phyloP scores from a whole-genome alignment of 2,113 vertebrate genomes.

The Apeltes quadracus region DNA sequence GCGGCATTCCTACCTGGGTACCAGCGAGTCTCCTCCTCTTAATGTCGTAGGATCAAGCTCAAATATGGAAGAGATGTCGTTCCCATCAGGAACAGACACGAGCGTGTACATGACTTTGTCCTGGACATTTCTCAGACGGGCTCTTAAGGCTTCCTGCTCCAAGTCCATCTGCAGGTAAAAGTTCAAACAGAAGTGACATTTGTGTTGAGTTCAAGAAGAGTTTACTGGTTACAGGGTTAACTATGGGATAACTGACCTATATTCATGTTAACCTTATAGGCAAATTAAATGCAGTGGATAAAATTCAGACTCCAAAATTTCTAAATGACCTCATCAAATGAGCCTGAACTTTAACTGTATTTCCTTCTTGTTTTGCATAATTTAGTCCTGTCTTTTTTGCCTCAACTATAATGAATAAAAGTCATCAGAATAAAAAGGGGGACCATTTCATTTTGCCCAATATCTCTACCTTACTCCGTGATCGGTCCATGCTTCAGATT shows the following conservation, averaged over 20 bases:
- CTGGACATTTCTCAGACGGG: constrained; percentile 80
- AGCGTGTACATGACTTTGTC: constrained; percentile 96
- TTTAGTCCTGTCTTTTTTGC: not conserved
- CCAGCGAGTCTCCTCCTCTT: constrained; percentile 95
- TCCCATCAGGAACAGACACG: constrained; percentile 96
- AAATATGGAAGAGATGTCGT: constrained; percentile 98
- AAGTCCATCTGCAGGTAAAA: constrained; percentile 85
- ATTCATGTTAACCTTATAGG: not conserved
- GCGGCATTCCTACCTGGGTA: constrained; percentile 87
- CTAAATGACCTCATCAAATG: not conserved
- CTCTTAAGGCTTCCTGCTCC: constrained; percentile 87
- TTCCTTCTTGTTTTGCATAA: not conserved
- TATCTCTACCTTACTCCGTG: not conserved
- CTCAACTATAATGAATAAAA: not conserved
- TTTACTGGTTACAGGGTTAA: not conserved
- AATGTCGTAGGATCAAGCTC: constrained; percentile 96
- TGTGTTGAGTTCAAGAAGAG: not conserved
- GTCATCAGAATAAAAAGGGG: not conserved
- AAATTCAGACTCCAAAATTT: constrained; percentile 3
- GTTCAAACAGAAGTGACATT: not conserved
- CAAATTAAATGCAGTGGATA: constrained; percentile 15
- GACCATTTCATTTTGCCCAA: not conserved
- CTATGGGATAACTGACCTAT: not conserved
- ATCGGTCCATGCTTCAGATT: not conserved
- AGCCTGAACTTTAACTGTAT: not conserved